phyloP scores from a whole-genome alignment of 2,113 vertebrate species.

The Zingel zingel region DNA sequence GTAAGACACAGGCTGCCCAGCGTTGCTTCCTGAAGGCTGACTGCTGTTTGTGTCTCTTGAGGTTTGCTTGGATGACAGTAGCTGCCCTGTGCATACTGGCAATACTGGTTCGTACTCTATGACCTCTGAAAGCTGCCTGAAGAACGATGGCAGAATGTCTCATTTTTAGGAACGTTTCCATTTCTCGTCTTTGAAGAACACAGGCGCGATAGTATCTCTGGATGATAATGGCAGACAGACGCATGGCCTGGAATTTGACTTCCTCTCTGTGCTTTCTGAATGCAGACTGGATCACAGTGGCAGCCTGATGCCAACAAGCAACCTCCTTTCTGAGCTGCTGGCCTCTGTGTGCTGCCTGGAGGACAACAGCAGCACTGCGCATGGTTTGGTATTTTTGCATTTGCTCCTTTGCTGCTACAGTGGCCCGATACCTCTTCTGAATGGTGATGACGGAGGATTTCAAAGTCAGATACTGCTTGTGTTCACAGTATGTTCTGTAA shows the following conservation, averaged over 20 bases:
- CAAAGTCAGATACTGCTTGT: slow-evolving; percentile 69
- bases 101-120: slow-evolving; percentile 58
- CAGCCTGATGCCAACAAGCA: slow-evolving; percentile 76
- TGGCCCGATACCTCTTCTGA: slow-evolving; percentile 83
- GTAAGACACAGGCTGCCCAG: slow-evolving; percentile 79
- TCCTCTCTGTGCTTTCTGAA: slow-evolving; percentile 82
- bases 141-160: slow-evolving; percentile 75
- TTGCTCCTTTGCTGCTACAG: slow-evolving; percentile 51
- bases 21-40: slow-evolving; percentile 73
- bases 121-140: slow-evolving; percentile 77
- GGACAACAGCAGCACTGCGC: slow-evolving; percentile 61
- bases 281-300: slow-evolving; percentile 83
- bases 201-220: slow-evolving; percentile 85
- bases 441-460: slow-evolving; percentile 75
- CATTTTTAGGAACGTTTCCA: slow-evolving; percentile 68
- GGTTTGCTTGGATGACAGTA: slow-evolving; percentile 84
- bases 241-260: slow-evolving; percentile 81
- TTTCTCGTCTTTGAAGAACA: slow-evolving; percentile 66
- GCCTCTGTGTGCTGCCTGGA: slow-evolving; percentile 88
- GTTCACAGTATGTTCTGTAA: slow-evolving; percentile 78
- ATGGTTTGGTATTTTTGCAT: slow-evolving; percentile 78
- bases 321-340: slow-evolving; percentile 75
- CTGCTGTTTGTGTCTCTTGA: slow-evolving; percentile 81
- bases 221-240: slow-evolving; percentile 81
- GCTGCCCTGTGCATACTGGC: slow-evolving; percentile 73